Evolutionary conservation across 2,113 vertebrate species (phyloP).

Genomic region (Lycaon pictus): DNA sequence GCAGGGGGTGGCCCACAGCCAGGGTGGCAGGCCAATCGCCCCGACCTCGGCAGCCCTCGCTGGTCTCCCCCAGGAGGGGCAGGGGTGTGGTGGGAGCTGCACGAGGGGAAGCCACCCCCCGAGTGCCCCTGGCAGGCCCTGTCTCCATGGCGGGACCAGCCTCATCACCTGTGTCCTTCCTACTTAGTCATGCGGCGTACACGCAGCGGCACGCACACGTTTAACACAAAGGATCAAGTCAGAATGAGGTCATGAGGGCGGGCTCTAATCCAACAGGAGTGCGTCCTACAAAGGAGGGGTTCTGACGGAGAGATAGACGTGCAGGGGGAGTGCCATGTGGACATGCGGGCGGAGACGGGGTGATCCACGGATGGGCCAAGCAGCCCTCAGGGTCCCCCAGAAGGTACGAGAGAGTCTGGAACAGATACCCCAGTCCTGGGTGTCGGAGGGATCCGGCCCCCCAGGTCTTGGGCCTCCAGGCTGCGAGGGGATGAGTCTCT

Average conservation of each 20-base stretch:
- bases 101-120: accelerated
- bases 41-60: accelerated
- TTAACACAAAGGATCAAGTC: background rate
- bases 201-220: too few species aligned
- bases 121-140: accelerated
- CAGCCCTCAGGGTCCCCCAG: background rate
- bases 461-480: background rate
- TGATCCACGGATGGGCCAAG: accelerated
- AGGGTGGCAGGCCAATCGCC: background rate
- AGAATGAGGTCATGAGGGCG: background rate
- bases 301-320: background rate
- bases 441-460: background rate
- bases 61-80: background rate
- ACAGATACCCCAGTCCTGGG: background rate
- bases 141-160: accelerated
- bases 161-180: background rate
- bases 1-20: background rate
- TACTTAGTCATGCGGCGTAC: background rate
- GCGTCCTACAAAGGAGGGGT: background rate
- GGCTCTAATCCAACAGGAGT: background rate
- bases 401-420: background rate
- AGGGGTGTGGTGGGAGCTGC: accelerated
- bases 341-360: background rate
- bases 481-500: too few species aligned
- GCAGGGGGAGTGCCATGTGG: too few species aligned